Conservation (phyloP, 2,113 vertebrate species). For the Oplegnathus fasciatus region DNA sequence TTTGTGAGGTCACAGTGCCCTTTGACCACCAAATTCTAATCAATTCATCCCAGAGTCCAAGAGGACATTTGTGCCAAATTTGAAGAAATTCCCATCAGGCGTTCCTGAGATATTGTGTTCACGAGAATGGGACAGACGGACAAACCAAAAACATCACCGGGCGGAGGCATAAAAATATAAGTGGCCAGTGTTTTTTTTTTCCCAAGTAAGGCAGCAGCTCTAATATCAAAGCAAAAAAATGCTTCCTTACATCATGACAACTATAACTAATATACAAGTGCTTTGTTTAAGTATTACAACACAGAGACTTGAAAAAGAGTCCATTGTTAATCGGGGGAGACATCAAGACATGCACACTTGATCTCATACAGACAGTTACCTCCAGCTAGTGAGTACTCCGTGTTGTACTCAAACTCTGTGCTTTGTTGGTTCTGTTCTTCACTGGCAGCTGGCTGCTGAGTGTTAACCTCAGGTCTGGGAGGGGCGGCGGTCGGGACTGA, state of each 20-base stretch:
- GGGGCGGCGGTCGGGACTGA: conserved; percentile 82
- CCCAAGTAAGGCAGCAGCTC: not conserved
- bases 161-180: too few relatives aligned
- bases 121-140: too few relatives aligned
- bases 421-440: conserved; percentile 77
- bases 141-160: too few relatives aligned
- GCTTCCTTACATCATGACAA: not conserved
- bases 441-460: conserved; percentile 62
- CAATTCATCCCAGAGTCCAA: too few relatives aligned
- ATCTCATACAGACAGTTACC: conserved; percentile 80
- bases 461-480: conserved; percentile 88
- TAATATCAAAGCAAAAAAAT: not conserved
- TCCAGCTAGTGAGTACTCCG: conserved; percentile 94
- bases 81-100: too few relatives aligned
- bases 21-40: too few relatives aligned
- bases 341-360: not conserved
- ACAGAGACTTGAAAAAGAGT: not conserved
- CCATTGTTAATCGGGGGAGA: not conserved
- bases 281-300: not conserved
- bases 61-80: too few relatives aligned
- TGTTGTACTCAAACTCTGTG: conserved; percentile 91
- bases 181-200: too few relatives aligned
- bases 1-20: too few relatives aligned
- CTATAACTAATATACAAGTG: not conserved
- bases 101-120: too few relatives aligned